phyloP scores from a whole-genome alignment of 2,113 vertebrate species.

The Embiotoca jacksoni region DNA sequence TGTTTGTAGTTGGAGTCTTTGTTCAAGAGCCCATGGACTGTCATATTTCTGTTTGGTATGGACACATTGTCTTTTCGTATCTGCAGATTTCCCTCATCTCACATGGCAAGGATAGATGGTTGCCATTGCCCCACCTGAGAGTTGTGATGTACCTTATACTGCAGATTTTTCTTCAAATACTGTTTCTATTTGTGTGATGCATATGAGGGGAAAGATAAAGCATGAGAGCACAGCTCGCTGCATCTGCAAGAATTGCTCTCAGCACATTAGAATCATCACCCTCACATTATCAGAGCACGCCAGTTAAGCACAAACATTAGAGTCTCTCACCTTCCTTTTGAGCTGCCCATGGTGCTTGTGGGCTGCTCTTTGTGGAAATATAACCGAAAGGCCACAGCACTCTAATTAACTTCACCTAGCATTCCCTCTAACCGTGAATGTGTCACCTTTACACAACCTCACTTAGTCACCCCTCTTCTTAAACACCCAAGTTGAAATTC shows the following conservation, averaged over 20 bases:
- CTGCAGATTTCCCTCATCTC: slow-evolving; percentile 46
- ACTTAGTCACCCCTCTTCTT: slow-evolving; percentile 69
- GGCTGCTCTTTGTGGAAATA: slow-evolving; percentile 60
- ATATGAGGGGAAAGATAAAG: neutral
- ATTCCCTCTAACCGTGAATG: slow-evolving; percentile 62
- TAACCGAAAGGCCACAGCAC: slow-evolving; percentile 69
- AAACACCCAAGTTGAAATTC: slow-evolving; percentile 67
- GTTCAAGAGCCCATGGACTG: slow-evolving; percentile 26
- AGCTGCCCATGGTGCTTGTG: slow-evolving; percentile 46
- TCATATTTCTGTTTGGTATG: slow-evolving; percentile 42
- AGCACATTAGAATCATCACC: slow-evolving; percentile 49
- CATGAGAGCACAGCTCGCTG: slow-evolving; percentile 3
- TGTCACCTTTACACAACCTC: slow-evolving; percentile 77
- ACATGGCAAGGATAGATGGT: slow-evolving; percentile 63
- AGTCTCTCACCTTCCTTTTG: slow-evolving; percentile 56
- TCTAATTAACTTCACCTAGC: slow-evolving; percentile 78
- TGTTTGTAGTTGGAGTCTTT: slow-evolving; percentile 24
- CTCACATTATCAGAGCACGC: slow-evolving; percentile 43
- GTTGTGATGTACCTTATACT: slow-evolving; percentile 63
- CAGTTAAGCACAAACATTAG: slow-evolving; percentile 49
- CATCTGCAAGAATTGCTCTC: slow-evolving; percentile 38
- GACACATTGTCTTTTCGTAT: slow-evolving; percentile 52
- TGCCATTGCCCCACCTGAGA: slow-evolving; percentile 65
- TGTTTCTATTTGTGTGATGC: slow-evolving; percentile 24
- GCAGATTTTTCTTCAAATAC: slow-evolving; percentile 55